These are phyloP conservation scores for Apteryx mantelli DNA, from an alignment of 2,113 vertebrate species.

Conservation along the genomic window DNA sequence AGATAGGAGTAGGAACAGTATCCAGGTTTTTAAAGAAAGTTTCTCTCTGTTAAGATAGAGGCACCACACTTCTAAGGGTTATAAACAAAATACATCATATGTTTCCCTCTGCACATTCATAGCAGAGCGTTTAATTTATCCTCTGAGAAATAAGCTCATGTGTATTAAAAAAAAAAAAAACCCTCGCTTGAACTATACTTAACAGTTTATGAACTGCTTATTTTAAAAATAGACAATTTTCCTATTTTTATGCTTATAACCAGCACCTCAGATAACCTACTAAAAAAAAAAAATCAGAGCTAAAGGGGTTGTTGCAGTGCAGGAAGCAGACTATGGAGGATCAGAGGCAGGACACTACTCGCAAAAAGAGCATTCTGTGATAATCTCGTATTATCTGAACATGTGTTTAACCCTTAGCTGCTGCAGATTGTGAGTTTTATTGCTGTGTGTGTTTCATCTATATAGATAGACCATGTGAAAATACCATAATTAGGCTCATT, in stretches of 20 bases:
- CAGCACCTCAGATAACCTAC: neutral
- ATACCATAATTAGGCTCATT: neutral
- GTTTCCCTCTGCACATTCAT: neutral
- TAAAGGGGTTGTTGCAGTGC: neutral
- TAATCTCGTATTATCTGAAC: neutral
- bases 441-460: neutral
- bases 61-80: neutral
- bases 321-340: neutral
- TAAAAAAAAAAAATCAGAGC: neutral
- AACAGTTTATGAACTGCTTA: neutral
- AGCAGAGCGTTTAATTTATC: neutral
- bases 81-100: neutral
- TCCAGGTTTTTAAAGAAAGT: neutral
- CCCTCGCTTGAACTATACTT: neutral
- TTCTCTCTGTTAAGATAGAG: neutral
- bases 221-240: neutral
- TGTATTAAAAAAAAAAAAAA: neutral
- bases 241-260: neutral
- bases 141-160: neutral
- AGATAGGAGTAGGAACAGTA: neutral
- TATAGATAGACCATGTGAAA: neutral
- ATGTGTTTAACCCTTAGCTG: neutral
- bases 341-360: neutral
- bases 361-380: neutral
- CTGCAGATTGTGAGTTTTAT: neutral